Conservation (phyloP, 2,888 invertebrate species). For the Lochmaea capreae region DNA sequence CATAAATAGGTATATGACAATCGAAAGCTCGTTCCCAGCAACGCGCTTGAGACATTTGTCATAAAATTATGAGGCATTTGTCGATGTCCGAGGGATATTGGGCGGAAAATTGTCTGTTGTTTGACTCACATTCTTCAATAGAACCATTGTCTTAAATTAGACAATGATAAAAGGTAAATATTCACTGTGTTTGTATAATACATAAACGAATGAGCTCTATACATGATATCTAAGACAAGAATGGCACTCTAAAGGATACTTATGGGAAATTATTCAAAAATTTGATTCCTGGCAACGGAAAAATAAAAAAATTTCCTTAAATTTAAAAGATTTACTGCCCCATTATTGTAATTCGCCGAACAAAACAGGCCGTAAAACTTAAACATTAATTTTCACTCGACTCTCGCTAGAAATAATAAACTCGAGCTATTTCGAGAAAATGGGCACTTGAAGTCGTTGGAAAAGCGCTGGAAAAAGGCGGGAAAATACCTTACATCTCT, state of each 20-base stretch:
- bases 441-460: constrained; percentile 38
- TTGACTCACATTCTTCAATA: no score
- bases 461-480: constrained; percentile 37
- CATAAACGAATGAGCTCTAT: not conserved
- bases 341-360: constrained; percentile 25
- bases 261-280: constrained; percentile 10
- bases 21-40: no score
- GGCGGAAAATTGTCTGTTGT: no score
- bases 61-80: no score
- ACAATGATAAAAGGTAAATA: no score
- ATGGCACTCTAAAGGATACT: constrained; percentile 3
- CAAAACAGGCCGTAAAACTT: constrained; percentile 34
- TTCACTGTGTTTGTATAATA: no score
- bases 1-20: no score
- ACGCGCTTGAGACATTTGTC: no score
- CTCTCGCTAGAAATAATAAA: constrained; percentile 43
- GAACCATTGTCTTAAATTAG: no score
- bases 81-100: no score
- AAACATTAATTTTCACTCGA: constrained; percentile 44
- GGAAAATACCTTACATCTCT: constrained; percentile 53
- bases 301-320: constrained; percentile 12
- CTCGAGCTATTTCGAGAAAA: constrained; percentile 26
- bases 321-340: constrained; percentile 7
- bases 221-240: not conserved
- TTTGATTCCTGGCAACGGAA: constrained; percentile 1